phyloP scores from a whole-genome alignment of 2,113 vertebrate genomes.

The Xiphophorus hellerii region DNA sequence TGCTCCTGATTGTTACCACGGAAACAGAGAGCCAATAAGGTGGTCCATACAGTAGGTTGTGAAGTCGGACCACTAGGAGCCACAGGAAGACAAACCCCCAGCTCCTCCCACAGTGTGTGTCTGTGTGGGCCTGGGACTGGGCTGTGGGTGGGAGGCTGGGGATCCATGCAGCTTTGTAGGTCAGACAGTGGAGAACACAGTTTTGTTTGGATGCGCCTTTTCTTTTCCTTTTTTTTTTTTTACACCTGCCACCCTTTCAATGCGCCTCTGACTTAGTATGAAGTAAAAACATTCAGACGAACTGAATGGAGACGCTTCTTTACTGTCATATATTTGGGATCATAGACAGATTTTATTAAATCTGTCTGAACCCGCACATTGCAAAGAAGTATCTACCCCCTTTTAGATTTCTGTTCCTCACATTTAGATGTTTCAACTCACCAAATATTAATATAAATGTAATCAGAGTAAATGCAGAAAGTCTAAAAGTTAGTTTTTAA shows the following conservation, averaged over 20 bases:
- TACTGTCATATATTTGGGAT: neutral
- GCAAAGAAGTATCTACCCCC: too few species aligned
- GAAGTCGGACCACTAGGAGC: conserved; percentile 77
- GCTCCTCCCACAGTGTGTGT: conserved; percentile 59
- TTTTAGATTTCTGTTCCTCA: neutral
- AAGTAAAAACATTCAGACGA: neutral
- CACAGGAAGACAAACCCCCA: conserved; percentile 63
- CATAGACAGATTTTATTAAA: too few species aligned
- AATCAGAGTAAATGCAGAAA: too few species aligned
- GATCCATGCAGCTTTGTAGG: conserved; percentile 47
- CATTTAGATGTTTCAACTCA: too few species aligned
- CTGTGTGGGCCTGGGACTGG: conserved; percentile 7
- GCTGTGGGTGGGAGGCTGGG: conserved; percentile 34
- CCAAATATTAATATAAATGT: too few species aligned
- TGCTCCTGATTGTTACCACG: conserved; percentile 49
- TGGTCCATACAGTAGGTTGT: conserved; percentile 56
- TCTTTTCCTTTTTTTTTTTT: neutral
- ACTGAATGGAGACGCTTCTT: neutral
- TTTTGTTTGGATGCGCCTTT: conserved; percentile 43
- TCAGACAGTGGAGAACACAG: conserved; percentile 50
- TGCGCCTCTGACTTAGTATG: neutral
- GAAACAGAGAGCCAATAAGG: conserved; percentile 70
- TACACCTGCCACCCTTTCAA: neutral
- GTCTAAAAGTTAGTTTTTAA: neutral
- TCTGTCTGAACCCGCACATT: too few species aligned